Evolutionary conservation across 2,888 invertebrate genomes (phyloP).

Genomic region (Euphydryas editha): DNA sequence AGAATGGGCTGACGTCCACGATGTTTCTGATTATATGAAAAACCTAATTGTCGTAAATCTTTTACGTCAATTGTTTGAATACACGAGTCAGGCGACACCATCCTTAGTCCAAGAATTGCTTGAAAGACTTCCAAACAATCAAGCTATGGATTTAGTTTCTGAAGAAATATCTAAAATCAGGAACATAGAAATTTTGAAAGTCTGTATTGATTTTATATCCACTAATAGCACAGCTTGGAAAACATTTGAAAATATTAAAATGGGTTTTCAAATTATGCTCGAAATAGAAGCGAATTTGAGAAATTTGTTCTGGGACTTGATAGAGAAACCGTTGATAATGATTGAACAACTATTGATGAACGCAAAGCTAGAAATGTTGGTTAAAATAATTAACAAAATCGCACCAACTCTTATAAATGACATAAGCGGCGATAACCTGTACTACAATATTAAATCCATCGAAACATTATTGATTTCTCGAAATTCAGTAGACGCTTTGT

Average conservation of each 20-base stretch:
- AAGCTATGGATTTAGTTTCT: slow-evolving; percentile 85
- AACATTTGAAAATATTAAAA: slow-evolving; percentile 84
- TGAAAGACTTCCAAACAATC: slow-evolving; percentile 81
- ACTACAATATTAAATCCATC: slow-evolving; percentile 84
- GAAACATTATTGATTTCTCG: slow-evolving; percentile 81
- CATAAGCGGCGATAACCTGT: slow-evolving; percentile 78
- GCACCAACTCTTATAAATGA: slow-evolving; percentile 72
- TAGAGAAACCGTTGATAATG: slow-evolving; percentile 89
- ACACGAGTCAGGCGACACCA: slow-evolving; percentile 73
- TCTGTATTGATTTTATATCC: slow-evolving; percentile 85
- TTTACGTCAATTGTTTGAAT: slow-evolving; percentile 82
- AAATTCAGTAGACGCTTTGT: slow-evolving; percentile 86
- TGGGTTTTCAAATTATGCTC: slow-evolving; percentile 87
- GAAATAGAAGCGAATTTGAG: slow-evolving; percentile 84
- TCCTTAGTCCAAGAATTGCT: slow-evolving; percentile 81
- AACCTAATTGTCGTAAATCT: slow-evolving; percentile 80
- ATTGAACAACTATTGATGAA: slow-evolving; percentile 95
- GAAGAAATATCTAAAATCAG: slow-evolving; percentile 85
- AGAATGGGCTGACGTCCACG: slow-evolving; percentile 87
- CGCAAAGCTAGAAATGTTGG: slow-evolving; percentile 87
- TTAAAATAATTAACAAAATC: slow-evolving; percentile 84
- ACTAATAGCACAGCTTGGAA: slow-evolving; percentile 76
- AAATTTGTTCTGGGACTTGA: slow-evolving; percentile 85
- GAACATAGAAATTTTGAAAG: slow-evolving; percentile 85
- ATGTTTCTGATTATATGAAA: slow-evolving; percentile 82